Evolutionary conservation across 2,797 vertebrate genomes (phyloP).

Genomic region (Agapornis canus): DNA sequence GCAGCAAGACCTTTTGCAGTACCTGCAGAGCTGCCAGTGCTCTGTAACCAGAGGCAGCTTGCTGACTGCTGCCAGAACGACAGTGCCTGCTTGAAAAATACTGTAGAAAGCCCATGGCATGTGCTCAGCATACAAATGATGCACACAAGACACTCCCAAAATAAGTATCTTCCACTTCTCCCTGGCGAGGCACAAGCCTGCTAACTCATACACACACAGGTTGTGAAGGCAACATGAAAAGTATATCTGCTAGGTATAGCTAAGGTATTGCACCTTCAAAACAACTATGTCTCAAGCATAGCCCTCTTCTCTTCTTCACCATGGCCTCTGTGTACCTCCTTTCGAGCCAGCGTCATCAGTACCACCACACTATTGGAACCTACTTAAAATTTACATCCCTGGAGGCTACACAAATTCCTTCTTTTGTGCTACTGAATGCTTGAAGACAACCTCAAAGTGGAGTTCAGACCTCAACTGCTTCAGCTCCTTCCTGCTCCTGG

Average conservation of each 20-base stretch:
- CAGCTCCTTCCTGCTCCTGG: background rate
- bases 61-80: background rate
- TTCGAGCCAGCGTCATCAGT: background rate
- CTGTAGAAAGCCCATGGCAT: conserved; percentile 4
- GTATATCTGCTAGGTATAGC: background rate
- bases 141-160: conserved; percentile 19
- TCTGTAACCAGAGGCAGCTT: conserved; percentile 43
- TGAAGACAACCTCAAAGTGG: conserved; percentile 5
- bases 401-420: conserved; percentile 22
- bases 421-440: background rate
- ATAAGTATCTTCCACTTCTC: conserved; percentile 44
- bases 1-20: conserved; percentile 28
- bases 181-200: background rate
- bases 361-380: background rate
- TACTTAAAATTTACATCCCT: conserved; percentile 17
- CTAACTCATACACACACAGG: background rate
- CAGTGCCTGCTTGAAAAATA: conserved; percentile 60
- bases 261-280: background rate
- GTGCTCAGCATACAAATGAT: conserved; percentile 59
- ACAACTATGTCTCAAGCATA: background rate
- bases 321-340: background rate
- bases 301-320: background rate
- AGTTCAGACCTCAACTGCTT: background rate
- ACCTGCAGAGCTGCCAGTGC: conserved; percentile 48
- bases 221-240: background rate